phyloP scores from a whole-genome alignment of 2,888 invertebrate genomes.

The Apamea epomidion region DNA sequence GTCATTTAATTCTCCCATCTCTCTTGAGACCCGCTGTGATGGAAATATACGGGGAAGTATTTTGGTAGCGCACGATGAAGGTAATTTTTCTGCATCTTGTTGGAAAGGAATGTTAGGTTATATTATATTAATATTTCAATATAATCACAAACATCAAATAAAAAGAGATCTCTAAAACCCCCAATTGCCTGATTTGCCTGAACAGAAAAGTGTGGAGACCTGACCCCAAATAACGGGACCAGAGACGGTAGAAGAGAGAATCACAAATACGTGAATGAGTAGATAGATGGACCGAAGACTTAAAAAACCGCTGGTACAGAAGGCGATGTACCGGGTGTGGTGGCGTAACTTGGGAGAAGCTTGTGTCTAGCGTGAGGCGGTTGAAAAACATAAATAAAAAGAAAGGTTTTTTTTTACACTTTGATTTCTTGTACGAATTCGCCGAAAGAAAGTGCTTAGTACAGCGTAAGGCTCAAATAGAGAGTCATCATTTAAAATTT shows the following conservation, averaged over 20 bases:
- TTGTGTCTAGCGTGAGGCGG: neutral
- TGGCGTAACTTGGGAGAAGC: neutral
- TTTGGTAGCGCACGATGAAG: neutral
- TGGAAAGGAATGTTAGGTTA: neutral
- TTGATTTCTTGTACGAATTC: neutral
- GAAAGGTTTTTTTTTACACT: neutral
- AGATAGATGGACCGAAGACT: neutral
- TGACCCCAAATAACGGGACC: too few relatives aligned
- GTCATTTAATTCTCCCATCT: slow-evolving; percentile 79
- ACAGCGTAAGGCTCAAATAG: neutral
- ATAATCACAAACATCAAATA: neutral
- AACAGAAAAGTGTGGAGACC: too few relatives aligned
- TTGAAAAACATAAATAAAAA: neutral
- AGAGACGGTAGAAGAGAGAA: too few relatives aligned
- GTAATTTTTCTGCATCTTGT: neutral
- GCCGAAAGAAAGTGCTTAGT: neutral
- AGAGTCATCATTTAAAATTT: neutral
- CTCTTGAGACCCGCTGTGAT: slow-evolving; percentile 68
- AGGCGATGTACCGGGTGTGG: neutral
- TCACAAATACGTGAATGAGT: neutral
- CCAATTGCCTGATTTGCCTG: too few relatives aligned
- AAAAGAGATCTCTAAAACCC: too few relatives aligned
- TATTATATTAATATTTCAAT: neutral
- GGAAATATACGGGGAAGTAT: slow-evolving; percentile 61
- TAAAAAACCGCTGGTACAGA: neutral